Conservation (phyloP, 2,113 vertebrate genomes). For the Istiophorus platypterus region DNA sequence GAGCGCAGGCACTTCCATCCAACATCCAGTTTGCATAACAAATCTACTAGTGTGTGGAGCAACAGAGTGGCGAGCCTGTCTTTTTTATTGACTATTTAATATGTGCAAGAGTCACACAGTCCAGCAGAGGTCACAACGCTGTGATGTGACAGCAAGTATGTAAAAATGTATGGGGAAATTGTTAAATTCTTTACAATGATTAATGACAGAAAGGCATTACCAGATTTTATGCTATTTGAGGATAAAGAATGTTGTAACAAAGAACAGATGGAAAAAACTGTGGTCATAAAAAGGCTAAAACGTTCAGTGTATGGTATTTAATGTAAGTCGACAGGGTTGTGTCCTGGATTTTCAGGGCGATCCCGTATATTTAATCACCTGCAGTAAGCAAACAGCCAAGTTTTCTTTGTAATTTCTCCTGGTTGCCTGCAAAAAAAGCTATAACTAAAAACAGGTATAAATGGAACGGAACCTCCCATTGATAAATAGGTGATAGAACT, state of each 20-base stretch:
- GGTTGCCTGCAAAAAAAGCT: neutral
- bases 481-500: no score
- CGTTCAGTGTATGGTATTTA: no score
- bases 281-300: neutral
- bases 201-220: constrained; percentile 11
- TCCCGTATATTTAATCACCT: no score
- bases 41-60: neutral
- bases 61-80: neutral
- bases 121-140: neutral
- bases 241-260: constrained; percentile 12
- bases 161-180: constrained; percentile 2
- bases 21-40: constrained; percentile 2
- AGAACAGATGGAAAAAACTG: constrained; percentile 39
- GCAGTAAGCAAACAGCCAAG: no score
- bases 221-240: neutral
- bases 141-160: neutral
- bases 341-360: no score
- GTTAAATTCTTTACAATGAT: constrained; percentile 26
- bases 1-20: constrained; percentile 11
- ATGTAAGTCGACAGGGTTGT: neutral
- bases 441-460: no score
- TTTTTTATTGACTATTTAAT: constrained; percentile 1
- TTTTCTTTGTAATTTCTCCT: no score
- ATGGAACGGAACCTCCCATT: no score
- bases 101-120: neutral